Evolutionary conservation across 2,797 vertebrate species (phyloP), one percentile per base, ranked within the genome.

Genomic region (Urocyon cinereoargenteus): DNA sequence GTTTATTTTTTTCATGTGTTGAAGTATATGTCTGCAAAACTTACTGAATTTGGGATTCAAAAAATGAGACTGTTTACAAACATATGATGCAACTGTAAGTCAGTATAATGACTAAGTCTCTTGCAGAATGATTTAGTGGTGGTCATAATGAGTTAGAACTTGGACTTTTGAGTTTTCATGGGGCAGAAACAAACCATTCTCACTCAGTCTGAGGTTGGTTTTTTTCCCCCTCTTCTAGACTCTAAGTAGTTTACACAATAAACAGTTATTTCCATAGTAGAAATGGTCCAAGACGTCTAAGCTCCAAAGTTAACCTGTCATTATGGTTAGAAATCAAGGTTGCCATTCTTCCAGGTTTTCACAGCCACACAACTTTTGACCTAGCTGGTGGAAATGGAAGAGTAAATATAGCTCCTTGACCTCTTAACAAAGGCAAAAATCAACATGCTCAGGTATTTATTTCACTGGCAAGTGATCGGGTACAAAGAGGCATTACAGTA

Each of bases 31-130:
- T 97, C 97, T 96, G 96, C 86, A 91, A 96, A 83, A 92, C 90
- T 45, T 86, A 97, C 90, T 82, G 96, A 86, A 94, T 93, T 92
- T 72, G 83, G 91, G 91, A 97, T 95, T 94, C 57, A 73, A 84
- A 86, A 96, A 94, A 79, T 75, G 95, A 98, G 98, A 98, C 97
- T 94, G 96, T 97, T 97, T 97, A 96, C 97, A 97, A 98, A 97
- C 86, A 94, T 11, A 64, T 24, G 36, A 55, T 55, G 68, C 87
- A 94, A 51, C 0, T 84, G 26, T 57, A 90, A 91, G 64, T 84
- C 96, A 91, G 49, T 26, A 78, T 94, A 97, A 97, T 97, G 92
- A 98, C 90, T 36, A 18, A 82, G 94, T 97, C 94, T 97, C 92
- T 73, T 73, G 95, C 28, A 87, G 93, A 96, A 82, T 92, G 85